A percentile compares a stretch with the other conserved stretches of the same genome.
These are phyloP conservation scores for Coleophora flavipennella DNA, from an alignment of 2,888 invertebrate species.

Conservation along the genomic window DNA sequence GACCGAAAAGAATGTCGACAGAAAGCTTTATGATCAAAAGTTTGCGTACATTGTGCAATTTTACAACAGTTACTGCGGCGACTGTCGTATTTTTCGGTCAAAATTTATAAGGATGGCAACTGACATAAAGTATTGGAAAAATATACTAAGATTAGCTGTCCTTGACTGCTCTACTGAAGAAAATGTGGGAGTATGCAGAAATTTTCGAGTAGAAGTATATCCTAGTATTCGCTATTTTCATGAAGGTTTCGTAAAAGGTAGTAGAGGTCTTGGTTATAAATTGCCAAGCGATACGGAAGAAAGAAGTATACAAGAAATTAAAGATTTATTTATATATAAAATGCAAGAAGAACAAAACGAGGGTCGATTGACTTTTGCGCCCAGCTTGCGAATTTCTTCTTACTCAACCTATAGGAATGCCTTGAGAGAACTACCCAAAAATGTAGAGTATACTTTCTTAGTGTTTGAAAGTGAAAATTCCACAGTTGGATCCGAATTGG, in stretches of 20 bases:
- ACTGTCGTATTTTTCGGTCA: conserved; percentile 92
- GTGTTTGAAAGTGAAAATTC: conserved; percentile 77
- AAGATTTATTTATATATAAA: conserved; percentile 67
- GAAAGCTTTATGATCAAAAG: conserved; percentile 74
- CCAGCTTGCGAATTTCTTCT: conserved; percentile 75
- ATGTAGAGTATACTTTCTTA: conserved; percentile 73
- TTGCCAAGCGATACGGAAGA: conserved; percentile 49
- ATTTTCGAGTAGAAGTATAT: conserved; percentile 90
- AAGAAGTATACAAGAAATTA: conserved; percentile 71
- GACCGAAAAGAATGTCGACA: conserved; percentile 78
- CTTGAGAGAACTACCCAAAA: conserved; percentile 63
- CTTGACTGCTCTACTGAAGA: conserved; percentile 90
- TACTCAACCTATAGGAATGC: conserved; percentile 59
- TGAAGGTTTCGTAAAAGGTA: conserved; percentile 73
- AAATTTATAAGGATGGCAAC: conserved; percentile 86
- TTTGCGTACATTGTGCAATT: conserved; percentile 89
- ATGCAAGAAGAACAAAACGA: conserved; percentile 75
- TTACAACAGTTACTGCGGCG: conserved; percentile 97
- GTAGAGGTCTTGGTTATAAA: conserved; percentile 75
- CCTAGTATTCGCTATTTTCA: conserved; percentile 88
- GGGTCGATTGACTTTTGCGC: conserved; percentile 72
- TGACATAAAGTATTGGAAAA: conserved; percentile 78
- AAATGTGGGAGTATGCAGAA: conserved; percentile 88
- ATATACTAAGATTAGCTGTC: conserved; percentile 81
- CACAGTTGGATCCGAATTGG: conserved; percentile 76